These are phyloP conservation scores for Otocyon megalotis DNA, from an alignment of 2,113 vertebrate species.

Conservation along the genomic window DNA sequence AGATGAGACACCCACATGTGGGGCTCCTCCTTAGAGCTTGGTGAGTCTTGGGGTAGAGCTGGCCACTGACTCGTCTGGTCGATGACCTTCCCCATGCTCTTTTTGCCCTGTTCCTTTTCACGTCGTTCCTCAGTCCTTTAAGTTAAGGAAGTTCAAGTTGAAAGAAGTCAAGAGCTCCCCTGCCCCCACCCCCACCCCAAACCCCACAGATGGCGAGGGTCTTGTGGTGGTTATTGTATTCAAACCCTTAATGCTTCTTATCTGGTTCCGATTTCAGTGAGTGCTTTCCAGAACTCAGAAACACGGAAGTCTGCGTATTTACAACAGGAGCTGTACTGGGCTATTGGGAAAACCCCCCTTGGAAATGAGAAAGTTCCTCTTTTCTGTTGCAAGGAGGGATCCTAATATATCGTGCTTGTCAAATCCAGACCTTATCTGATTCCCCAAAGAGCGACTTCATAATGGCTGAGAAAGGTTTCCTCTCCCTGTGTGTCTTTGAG, in stretches of 20 bases:
- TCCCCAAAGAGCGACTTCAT: neutral
- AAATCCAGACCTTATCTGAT: conserved; percentile 54
- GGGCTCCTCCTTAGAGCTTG: neutral
- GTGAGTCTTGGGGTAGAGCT: neutral
- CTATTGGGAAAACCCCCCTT: conserved; percentile 36
- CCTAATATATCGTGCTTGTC: conserved; percentile 14
- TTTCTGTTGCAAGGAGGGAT: neutral
- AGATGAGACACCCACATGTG: accelerated
- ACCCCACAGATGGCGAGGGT: conserved; percentile 26
- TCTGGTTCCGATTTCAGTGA: conserved; percentile 60
- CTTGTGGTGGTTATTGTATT: conserved; percentile 57
- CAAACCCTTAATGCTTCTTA: conserved; percentile 23
- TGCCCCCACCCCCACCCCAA: neutral
- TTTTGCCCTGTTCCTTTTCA: neutral
- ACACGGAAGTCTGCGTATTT: conserved; percentile 43
- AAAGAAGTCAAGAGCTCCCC: conserved; percentile 52
- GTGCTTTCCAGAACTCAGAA: conserved; percentile 65
- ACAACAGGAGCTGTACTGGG: neutral
- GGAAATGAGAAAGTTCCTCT: conserved; percentile 70
- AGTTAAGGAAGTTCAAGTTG: conserved; percentile 38
- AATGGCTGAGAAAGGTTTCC: conserved; percentile 18
- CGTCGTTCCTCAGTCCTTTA: conserved; percentile 32
- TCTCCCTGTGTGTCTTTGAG: conserved; percentile 23
- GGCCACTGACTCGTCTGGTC: neutral
- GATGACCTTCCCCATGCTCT: neutral